Evolutionary conservation across 2,888 invertebrate species (phyloP).

Genomic region (Celastrina argiolus): DNA sequence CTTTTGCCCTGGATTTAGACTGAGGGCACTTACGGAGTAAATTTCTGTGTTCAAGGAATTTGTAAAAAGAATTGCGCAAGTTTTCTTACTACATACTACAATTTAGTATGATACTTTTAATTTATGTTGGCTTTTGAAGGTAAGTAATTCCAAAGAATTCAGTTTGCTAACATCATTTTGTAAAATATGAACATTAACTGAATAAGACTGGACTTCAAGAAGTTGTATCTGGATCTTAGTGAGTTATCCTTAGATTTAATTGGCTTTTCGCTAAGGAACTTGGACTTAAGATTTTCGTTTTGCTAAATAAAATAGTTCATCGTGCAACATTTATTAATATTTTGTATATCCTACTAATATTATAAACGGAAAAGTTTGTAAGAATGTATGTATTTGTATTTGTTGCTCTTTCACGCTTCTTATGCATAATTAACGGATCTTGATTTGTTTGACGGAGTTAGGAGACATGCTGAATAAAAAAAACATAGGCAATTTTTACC

Average conservation of each 20-base stretch:
- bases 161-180: neutral
- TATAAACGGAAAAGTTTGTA: too few relatives aligned
- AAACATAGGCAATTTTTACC: too few relatives aligned
- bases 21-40: neutral
- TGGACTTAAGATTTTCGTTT: conserved; percentile 15
- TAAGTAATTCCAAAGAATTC: neutral
- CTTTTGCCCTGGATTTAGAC: neutral
- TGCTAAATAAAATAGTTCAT: conserved; percentile 15
- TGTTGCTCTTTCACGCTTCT: too few relatives aligned
- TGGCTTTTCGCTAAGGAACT: conserved; percentile 17
- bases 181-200: too few relatives aligned
- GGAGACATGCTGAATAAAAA: too few relatives aligned
- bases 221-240: conserved; percentile 7
- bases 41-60: conserved; percentile 9
- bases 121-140: neutral
- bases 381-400: too few relatives aligned
- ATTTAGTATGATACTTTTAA: neutral
- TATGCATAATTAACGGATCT: too few relatives aligned
- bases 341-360: too few relatives aligned
- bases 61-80: too few relatives aligned
- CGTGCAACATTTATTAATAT: neutral
- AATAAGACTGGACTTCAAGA: conserved; percentile 5
- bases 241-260: conserved; percentile 8
- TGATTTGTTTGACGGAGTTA: too few relatives aligned
- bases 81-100: neutral